A percentile compares a stretch with the other conserved stretches of the same genome.
phyloP scores from a whole-genome alignment of 1,140 invertebrate species.

The Achatina immaculata region DNA sequence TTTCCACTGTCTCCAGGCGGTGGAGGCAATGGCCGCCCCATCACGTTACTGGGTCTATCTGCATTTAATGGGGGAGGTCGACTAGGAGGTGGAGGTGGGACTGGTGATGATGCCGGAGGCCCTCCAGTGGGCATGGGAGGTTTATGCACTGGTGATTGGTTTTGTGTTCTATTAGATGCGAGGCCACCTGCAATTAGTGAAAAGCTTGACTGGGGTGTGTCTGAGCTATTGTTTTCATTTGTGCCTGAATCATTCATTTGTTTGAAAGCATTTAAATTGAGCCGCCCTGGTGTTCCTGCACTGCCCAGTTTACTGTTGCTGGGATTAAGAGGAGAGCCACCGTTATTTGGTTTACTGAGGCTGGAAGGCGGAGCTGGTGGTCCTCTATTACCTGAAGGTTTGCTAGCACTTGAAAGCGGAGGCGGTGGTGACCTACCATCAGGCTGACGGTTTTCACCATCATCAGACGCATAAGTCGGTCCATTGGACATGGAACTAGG shows the following conservation, averaged over 20 bases:
- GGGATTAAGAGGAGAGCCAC: neutral
- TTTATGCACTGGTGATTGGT: neutral
- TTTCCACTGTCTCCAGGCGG: slow-evolving; percentile 7
- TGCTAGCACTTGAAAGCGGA: slow-evolving; percentile 11
- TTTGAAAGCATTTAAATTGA: no score
- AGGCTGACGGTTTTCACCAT: neutral
- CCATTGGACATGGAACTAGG: slow-evolving; percentile 24
- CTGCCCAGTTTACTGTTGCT: no score
- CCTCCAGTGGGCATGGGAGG: neutral
- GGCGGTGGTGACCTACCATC: slow-evolving; percentile 21
- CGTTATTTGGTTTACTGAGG: neutral
- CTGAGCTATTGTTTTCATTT: neutral
- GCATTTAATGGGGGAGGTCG: slow-evolving; percentile 21
- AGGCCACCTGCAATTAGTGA: neutral
- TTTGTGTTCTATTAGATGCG: neutral
- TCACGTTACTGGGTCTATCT: slow-evolving; percentile 31
- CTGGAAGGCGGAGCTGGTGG: neutral
- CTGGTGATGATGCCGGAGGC: neutral
- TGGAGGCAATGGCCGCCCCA: slow-evolving; percentile 30
- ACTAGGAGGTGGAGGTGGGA: neutral
- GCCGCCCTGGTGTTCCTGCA: no score
- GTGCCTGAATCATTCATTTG: neutral
- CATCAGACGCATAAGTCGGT: neutral
- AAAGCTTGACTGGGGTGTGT: neutral
- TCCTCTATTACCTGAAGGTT: slow-evolving; percentile 10